phyloP scores from a whole-genome alignment of 1,140 invertebrate species.

The Orchestia grillus region DNA sequence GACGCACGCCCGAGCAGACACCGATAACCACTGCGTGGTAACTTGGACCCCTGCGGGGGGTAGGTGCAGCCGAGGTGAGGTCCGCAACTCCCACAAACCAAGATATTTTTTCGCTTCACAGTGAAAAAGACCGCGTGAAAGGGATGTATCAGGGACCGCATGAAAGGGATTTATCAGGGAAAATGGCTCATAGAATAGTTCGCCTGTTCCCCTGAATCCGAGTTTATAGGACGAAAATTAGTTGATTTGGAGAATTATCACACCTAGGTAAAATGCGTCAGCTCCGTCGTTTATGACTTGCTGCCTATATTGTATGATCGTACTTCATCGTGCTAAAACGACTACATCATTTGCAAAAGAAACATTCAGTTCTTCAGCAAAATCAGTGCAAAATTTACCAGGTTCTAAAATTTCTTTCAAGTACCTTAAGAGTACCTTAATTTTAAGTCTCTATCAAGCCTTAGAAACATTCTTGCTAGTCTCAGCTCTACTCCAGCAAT shows the following conservation, averaged over 20 bases:
- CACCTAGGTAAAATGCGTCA: no score
- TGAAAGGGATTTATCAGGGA: not conserved
- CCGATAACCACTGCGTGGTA: not conserved
- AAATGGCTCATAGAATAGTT: not conserved
- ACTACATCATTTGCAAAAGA: not conserved
- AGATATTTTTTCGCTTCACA: not conserved
- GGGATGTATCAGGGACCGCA: not conserved
- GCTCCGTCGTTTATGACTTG: no score
- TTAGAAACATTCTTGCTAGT: no score
- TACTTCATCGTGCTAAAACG: no score
- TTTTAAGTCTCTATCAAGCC: no score
- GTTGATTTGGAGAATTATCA: no score
- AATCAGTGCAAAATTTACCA: not conserved
- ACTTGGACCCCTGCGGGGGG: not conserved
- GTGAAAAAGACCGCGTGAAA: not conserved
- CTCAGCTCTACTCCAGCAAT: no score
- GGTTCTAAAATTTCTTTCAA: no score
- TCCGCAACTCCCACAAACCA: not conserved
- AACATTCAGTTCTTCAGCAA: not conserved
- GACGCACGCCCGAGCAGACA: not conserved
- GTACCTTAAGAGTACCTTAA: no score
- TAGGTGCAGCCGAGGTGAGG: not conserved
- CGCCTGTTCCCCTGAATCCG: not conserved
- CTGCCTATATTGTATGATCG: no score
- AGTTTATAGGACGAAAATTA: not conserved